Conservation (phyloP, 2,888 invertebrate genomes). For the Automeris io region DNA sequence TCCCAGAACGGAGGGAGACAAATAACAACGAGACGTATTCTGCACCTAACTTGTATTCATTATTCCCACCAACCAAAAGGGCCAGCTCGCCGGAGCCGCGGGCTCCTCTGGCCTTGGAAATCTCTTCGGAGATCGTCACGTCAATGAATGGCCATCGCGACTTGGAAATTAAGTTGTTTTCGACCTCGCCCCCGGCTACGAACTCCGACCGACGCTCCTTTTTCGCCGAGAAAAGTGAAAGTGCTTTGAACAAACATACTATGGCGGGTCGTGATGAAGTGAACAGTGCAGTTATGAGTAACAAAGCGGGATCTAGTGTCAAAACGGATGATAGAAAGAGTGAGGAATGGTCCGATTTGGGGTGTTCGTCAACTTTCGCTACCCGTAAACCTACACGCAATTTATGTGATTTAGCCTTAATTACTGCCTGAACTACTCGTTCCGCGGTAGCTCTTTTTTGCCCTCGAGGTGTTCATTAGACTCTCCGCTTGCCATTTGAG, state of each 20-base stretch:
- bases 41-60: conserved; percentile 65
- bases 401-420: conserved; percentile 76
- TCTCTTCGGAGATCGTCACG: conserved; percentile 86
- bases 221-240: conserved; percentile 71
- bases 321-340: conserved; percentile 50
- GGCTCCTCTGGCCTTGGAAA: conserved; percentile 77
- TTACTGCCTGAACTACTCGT: conserved; percentile 67
- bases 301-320: conserved; percentile 48
- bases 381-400: conserved; percentile 54
- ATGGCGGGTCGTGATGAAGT: conserved; percentile 54
- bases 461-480: conserved; percentile 48
- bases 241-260: conserved; percentile 64
- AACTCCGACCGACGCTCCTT: conserved; percentile 65
- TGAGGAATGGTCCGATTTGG: conserved; percentile 56
- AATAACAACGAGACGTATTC: conserved; percentile 53
- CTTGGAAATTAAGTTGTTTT: conserved; percentile 87
- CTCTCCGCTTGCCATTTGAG: conserved; percentile 69
- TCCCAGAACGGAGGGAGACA: conserved; percentile 55
- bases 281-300: conserved; percentile 64
- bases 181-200: conserved; percentile 75
- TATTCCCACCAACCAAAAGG: conserved; percentile 62
- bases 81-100: conserved; percentile 60
- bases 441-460: conserved; percentile 51
- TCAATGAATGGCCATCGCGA: conserved; percentile 87
- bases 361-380: conserved; percentile 47